phyloP scores from a whole-genome alignment of 2,113 vertebrate genomes.

The Halcyon malimbica region DNA sequence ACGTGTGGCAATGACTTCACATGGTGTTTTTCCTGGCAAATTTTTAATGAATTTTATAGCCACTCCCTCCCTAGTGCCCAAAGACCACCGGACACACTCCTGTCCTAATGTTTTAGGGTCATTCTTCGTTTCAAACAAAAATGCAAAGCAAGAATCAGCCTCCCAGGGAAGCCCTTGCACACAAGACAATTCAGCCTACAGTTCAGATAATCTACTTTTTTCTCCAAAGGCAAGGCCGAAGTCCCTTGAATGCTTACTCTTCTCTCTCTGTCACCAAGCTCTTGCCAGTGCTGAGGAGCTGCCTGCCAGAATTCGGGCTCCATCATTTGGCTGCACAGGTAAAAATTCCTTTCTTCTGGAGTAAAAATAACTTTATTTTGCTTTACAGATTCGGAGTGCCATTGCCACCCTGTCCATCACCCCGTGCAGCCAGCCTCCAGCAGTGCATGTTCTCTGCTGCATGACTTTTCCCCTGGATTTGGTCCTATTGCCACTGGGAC shows the following conservation, averaged over 20 bases:
- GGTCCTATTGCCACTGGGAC: neutral
- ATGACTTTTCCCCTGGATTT: slow-evolving; percentile 21
- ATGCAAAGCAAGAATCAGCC: neutral
- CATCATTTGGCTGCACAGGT: neutral
- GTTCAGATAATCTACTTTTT: neutral
- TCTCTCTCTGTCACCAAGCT: neutral
- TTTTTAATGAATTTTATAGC: neutral
- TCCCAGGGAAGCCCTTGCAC: neutral
- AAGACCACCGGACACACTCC: neutral
- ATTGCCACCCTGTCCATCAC: neutral
- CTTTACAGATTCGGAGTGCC: neutral
- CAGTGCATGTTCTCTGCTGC: neutral
- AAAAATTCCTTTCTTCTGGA: neutral
- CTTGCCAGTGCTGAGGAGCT: neutral
- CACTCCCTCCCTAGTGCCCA: no score
- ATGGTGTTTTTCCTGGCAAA: neutral
- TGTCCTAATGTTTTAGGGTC: neutral
- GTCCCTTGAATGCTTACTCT: neutral
- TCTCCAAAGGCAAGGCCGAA: neutral
- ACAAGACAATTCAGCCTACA: neutral
- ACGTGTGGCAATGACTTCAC: neutral
- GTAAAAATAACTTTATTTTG: neutral
- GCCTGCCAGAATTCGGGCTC: neutral
- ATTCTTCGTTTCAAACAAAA: neutral
- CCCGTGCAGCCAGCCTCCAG: fast-evolving